Evolutionary conservation across 1,140 invertebrate species (phyloP), one percentile per base, ranked within the genome.

Genomic region (Mercenaria mercenaria): DNA sequence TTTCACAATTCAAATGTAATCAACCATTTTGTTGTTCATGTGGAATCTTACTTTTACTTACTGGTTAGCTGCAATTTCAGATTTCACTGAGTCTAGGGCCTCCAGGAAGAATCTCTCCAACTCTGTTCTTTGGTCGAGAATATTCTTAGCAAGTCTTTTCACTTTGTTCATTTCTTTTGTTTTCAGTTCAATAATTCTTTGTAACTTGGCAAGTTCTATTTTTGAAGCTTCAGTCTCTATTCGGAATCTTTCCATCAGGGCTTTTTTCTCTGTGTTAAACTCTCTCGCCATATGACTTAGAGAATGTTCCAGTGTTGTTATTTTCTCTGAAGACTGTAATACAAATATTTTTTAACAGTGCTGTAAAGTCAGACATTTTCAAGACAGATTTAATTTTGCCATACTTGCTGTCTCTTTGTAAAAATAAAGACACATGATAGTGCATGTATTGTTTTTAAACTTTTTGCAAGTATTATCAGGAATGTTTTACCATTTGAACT

Each of bases 91-190:
- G 50, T 96, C 94, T 29, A 96, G 85, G 0, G 95, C 91, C 32
- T 95, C 93, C 34, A 96, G 83, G 91, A 96, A 96, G 83, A 96
- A 96, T 85, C 94, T 80, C 83, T 96, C 96, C 39, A 96, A 92
- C 83, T 96, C 95, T 83, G 95, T 96, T 67, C 96, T 92, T 88
- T 96, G 94, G 82, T 96, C 94, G 4, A 96, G 91, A 80, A 96
- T 96, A 85, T 95, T 96, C 90, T 94, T 95, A 8, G 96, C 96
- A 56, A 96, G 90, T 91, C 92, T 93, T 90, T 96, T 96, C 10
- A 96, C 94, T 91, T 95, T 95, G 83, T 94, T 95, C 95, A 96
- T 95, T 89, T 96, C 95, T 89, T 94, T 95, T 52, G 93, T 95
- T 91, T 96, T 96, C 37, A 96, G 83, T 81, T 96, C 96, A 76